These are phyloP conservation scores for Crocodylus rhombifer DNA, from an alignment of 2,797 vertebrate species.

Conservation along the genomic window DNA sequence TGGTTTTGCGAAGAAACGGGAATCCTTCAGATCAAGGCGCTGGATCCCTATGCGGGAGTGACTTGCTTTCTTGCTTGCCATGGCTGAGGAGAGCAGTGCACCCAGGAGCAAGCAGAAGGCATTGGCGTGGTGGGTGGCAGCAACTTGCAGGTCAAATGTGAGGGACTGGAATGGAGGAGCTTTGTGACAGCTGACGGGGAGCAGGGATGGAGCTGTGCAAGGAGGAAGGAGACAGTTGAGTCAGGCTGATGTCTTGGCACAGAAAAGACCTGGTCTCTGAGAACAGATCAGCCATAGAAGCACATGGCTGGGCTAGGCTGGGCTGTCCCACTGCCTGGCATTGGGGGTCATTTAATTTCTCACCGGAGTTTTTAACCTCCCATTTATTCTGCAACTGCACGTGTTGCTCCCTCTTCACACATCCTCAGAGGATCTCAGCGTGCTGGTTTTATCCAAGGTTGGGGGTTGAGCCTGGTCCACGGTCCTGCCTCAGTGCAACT, in stretches of 20 bases:
- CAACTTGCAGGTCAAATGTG: not conserved
- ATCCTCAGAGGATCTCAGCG: rapidly evolving
- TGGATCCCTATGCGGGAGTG: too few species aligned
- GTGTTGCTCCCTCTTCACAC: not conserved
- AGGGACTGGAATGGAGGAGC: not conserved
- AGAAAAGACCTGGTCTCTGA: not conserved
- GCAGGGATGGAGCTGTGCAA: too few species aligned
- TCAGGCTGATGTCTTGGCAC: not conserved
- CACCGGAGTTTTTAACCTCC: not conserved
- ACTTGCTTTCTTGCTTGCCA: too few species aligned
- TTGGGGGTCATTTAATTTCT: not conserved
- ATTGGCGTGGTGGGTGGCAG: not conserved
- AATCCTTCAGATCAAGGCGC: too few species aligned
- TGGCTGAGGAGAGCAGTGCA: not conserved
- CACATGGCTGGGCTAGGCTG: not conserved
- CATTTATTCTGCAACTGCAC: not conserved
- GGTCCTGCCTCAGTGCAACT: not conserved
- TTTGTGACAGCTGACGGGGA: rapidly evolving
- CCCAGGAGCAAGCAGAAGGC: not conserved
- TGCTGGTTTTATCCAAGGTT: too few species aligned
- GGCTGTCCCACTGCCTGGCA: not conserved
- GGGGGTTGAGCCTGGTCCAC: not conserved
- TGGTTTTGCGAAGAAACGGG: not conserved
- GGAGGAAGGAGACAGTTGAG: not conserved
- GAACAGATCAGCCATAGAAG: not conserved